Evolutionary conservation across 2,113 vertebrate genomes (phyloP).

Genomic region (Helogale parvula): DNA sequence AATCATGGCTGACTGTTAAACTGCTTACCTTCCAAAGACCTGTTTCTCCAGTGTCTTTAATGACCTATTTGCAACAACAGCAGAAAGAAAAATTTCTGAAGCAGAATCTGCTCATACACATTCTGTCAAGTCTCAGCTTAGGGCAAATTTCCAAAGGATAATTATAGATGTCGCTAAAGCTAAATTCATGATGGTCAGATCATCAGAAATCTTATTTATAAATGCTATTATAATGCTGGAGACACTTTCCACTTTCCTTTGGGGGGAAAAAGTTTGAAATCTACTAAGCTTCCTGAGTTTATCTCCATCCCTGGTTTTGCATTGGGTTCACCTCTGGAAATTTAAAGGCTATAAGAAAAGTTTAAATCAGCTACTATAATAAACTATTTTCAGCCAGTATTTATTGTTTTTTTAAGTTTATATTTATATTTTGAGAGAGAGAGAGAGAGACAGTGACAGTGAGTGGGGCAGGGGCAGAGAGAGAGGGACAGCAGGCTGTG

Average conservation of each 20-base stretch:
- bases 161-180: slow-evolving; percentile 64
- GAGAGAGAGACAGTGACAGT: no score
- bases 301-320: neutral
- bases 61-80: slow-evolving; percentile 27
- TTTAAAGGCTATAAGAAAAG: neutral
- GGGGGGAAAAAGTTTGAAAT: neutral
- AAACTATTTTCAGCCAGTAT: neutral
- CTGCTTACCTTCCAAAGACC: neutral
- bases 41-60: neutral
- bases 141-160: slow-evolving; percentile 67
- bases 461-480: no score
- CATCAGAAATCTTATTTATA: slow-evolving; percentile 68
- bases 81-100: slow-evolving; percentile 39
- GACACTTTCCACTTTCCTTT: slow-evolving; percentile 2
- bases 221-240: slow-evolving; percentile 20
- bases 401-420: neutral
- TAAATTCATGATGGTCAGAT: slow-evolving; percentile 53
- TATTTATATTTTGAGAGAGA: no score
- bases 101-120: slow-evolving; percentile 30
- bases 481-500: no score
- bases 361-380: neutral
- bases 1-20: slow-evolving; percentile 42
- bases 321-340: neutral
- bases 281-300: neutral
- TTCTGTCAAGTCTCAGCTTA: slow-evolving; percentile 56